A percentile compares a stretch with the other conserved stretches of the same genome.
phyloP scores from a whole-genome alignment of 2,888 invertebrate species.

The Torymus tubicola region DNA sequence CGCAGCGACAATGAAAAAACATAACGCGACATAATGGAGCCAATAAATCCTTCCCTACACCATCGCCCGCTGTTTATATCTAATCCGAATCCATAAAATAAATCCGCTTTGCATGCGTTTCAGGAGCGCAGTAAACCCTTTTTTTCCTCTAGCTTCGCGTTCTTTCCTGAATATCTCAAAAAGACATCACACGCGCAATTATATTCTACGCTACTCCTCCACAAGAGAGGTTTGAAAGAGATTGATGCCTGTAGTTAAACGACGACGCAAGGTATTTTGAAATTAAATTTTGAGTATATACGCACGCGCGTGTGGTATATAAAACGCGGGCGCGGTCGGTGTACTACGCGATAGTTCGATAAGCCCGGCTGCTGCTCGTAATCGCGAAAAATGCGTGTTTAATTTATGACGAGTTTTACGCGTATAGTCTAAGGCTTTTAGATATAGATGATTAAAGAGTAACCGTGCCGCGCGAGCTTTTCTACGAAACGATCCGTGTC shows the following conservation, averaged over 20 bases:
- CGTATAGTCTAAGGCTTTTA: not conserved
- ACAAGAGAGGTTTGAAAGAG: not conserved
- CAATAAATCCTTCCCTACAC: too few species aligned
- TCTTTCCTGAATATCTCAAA: too few species aligned
- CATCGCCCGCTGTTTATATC: too few species aligned
- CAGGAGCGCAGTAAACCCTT: too few species aligned
- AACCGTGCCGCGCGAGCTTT: not conserved
- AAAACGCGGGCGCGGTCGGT: not conserved
- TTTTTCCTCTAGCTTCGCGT: too few species aligned
- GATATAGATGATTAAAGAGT: conserved; percentile 10
- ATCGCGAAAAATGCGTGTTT: conserved; percentile 26
- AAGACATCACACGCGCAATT: too few species aligned
- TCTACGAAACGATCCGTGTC: conserved; percentile 9
- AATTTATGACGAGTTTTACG: conserved; percentile 19
- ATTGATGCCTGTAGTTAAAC: conserved; percentile 33
- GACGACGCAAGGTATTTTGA: conserved; percentile 17
- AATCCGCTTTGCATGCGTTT: not conserved
- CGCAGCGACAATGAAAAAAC: too few species aligned
- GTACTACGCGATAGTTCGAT: not conserved
- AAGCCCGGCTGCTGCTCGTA: too few species aligned
- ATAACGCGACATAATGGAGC: too few species aligned
- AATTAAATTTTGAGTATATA: too few species aligned
- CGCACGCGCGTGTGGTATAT: too few species aligned
- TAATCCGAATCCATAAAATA: not conserved
- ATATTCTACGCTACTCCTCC: not conserved